phyloP scores from a whole-genome alignment of 2,113 vertebrate genomes.

The Acanthochromis polyacanthus region DNA sequence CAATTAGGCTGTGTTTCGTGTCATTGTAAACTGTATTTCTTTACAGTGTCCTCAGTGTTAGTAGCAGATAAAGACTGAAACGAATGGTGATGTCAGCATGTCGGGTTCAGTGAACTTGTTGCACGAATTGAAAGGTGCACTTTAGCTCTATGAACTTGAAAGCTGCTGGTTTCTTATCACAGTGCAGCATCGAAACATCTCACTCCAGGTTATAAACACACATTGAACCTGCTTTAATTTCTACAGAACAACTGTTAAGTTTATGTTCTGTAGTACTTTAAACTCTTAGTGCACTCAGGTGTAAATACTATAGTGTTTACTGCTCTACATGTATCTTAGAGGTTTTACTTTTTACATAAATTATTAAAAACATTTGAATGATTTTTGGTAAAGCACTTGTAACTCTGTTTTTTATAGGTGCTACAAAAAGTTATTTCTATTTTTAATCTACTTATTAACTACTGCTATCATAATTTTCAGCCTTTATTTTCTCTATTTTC shows the following conservation, averaged over 20 bases:
- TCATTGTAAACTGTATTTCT: background rate
- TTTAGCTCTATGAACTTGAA: constrained; percentile 71
- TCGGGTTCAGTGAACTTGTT: constrained; percentile 40
- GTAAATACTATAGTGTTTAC: background rate
- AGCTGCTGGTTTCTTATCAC: constrained; percentile 57
- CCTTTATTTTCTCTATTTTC: no score
- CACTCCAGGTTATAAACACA: constrained; percentile 32
- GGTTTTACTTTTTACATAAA: background rate
- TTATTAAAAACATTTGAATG: no score
- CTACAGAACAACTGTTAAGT: background rate
- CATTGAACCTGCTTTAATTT: background rate
- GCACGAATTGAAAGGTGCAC: constrained; percentile 44
- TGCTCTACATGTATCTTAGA: background rate
- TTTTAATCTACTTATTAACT: no score
- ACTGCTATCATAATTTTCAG: no score
- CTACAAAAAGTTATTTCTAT: no score
- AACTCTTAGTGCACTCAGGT: background rate
- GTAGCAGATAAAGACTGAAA: constrained; percentile 23
- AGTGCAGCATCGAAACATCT: constrained; percentile 23
- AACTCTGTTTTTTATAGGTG: no score
- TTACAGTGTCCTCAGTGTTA: constrained; percentile 20
- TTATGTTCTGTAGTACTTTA: background rate
- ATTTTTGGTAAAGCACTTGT: no score
- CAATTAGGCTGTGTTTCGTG: background rate
- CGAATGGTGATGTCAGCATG: constrained; percentile 11